Evolutionary conservation across 2,797 vertebrate species (phyloP).

Genomic region (Sebastes iracundus): DNA sequence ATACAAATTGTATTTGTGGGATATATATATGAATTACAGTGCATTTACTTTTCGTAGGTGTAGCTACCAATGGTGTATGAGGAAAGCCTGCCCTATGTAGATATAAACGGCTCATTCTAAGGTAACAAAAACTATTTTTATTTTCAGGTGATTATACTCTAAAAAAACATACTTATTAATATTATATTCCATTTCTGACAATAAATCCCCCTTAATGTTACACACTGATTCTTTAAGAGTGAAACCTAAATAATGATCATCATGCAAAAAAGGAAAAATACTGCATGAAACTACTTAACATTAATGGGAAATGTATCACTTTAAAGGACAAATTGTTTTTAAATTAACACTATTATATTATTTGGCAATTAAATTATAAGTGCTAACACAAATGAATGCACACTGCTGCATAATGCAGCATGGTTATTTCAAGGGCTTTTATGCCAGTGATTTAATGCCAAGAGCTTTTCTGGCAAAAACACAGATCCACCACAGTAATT

Average conservation of each 20-base stretch:
- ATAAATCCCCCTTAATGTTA: not conserved
- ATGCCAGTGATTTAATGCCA: constrained; percentile 10
- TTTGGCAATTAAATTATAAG: not conserved
- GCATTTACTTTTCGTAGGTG: too few relatives aligned
- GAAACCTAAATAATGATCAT: not conserved
- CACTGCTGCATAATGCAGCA: not conserved
- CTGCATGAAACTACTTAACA: not conserved
- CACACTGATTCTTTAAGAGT: not conserved
- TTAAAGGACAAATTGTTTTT: not conserved
- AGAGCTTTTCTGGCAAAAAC: constrained; percentile 29
- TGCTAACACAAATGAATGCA: not conserved
- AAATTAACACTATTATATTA: not conserved
- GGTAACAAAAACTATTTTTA: fast-evolving
- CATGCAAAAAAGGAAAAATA: not conserved
- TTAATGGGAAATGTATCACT: not conserved
- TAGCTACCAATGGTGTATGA: too few relatives aligned
- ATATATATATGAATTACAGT: too few relatives aligned
- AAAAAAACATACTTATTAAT: not conserved
- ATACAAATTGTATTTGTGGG: too few relatives aligned
- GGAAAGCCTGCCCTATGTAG: fast-evolving
- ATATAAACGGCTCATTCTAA: not conserved
- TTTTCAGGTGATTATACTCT: fast-evolving
- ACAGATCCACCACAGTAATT: constrained; percentile 21
- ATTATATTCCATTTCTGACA: not conserved
- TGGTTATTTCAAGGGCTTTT: not conserved